A percentile compares a stretch with the other conserved stretches of the same genome.
These are phyloP conservation scores for Eubucco bourcierii DNA, from an alignment of 2,113 vertebrate genomes.

Conservation along the genomic window DNA sequence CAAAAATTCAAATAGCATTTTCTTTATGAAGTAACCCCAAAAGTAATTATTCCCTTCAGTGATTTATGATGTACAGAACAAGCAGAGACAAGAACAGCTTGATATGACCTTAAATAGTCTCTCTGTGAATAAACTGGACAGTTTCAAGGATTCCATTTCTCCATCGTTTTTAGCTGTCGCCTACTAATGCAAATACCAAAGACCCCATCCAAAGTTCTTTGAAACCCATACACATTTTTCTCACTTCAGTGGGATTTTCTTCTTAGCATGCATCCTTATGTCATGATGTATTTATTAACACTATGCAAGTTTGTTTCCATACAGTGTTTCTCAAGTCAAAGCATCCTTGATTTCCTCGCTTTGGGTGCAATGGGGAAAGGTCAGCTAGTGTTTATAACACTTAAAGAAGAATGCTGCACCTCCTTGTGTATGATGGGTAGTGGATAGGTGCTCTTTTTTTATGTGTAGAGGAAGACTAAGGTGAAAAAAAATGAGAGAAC, in stretches of 20 bases:
- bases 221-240: neutral
- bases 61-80: neutral
- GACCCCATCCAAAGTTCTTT: neutral
- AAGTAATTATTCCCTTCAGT: constrained; percentile 3
- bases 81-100: neutral
- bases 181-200: neutral
- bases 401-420: neutral
- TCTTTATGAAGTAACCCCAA: constrained; percentile 6
- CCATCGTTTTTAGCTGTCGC: neutral
- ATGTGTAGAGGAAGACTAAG: neutral
- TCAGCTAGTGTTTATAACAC: neutral
- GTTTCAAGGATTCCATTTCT: neutral
- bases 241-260: neutral
- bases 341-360: neutral
- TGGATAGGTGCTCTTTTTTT: neutral
- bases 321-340: neutral
- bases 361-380: neutral
- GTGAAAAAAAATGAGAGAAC: constrained; percentile 15
- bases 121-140: neutral
- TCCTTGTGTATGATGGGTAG: neutral
- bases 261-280: neutral
- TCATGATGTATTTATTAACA: neutral
- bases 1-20: neutral
- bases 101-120: neutral
- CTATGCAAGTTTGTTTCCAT: neutral